Evolutionary conservation across 2,797 vertebrate species (phyloP), one percentile per base, ranked within the genome.

Genomic region (Selene dorsalis): DNA sequence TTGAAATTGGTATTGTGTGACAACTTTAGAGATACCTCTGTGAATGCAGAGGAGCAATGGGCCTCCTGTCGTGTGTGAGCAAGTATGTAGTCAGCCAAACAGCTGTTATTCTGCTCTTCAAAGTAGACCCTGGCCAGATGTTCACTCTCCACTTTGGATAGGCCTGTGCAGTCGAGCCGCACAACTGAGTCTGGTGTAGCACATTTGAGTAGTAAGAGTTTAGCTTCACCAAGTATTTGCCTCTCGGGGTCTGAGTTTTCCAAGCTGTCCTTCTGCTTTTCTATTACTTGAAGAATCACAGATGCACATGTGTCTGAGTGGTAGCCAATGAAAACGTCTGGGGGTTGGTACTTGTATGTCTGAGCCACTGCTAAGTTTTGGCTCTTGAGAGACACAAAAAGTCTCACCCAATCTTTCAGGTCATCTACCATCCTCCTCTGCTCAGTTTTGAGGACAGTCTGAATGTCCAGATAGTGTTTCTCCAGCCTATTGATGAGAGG

Each of bases 401-500:
- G 65, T 0, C 0, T 16, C 67, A 95, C 96, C 98, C 98, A 99
- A 1, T 6, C 76, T 78, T 93, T 56, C 78, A 99, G 88, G 63
- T 94, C 92, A 0, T 48, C 2, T 67, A 96, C 97, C 0, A 93
- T 66, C 28, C 35, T 84, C 69, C 90, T 96, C 78, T 98, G 96
- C 18, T 93, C 92, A 11, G n/a, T 62, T 76, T 94, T 94, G 69
- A 99, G 93, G 45, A 98, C 92, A 0, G 96, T 97, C 71, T 93
- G 92, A 69, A 98, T 95, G 86, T 99, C 98, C 87, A 99, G 87
- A 88, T 96, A 99, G 91, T 99, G 98, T 86, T 99, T 99, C 84
- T 99, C 98, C 79, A 99, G 94, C 24, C 98, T 95, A 93, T 99
- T 99, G 85, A 99, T 97, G 52, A 99, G 94, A 0, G 98, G 98